Evolutionary conservation across 2,888 invertebrate species (phyloP).

Genomic region (Zygothrica quintamaculata): DNA sequence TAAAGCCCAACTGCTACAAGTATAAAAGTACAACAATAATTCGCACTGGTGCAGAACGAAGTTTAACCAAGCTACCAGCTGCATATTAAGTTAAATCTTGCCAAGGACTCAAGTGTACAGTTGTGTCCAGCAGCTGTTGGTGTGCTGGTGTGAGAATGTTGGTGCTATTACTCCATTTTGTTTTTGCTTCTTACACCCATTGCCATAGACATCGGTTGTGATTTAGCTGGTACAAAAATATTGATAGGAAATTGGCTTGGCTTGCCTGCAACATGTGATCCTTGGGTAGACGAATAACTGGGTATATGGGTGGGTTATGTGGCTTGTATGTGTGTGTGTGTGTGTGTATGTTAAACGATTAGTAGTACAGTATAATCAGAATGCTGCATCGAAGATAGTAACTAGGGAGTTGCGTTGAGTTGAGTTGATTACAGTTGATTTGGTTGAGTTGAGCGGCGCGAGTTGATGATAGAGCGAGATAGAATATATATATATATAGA

Average conservation of each 20-base stretch:
- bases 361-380: slow-evolving; percentile 46
- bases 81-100: too few species aligned
- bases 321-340: too few species aligned
- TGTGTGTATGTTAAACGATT: slow-evolving; percentile 19
- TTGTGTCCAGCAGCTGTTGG: too few species aligned
- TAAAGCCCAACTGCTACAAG: slow-evolving; percentile 38
- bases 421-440: neutral
- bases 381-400: slow-evolving; percentile 70
- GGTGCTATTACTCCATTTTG: too few species aligned
- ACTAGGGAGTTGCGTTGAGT: slow-evolving; percentile 45
- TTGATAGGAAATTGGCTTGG: slow-evolving; percentile 23
- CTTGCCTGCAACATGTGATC: slow-evolving; percentile 48
- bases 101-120: too few species aligned
- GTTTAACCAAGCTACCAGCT: too few species aligned
- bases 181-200: slow-evolving; percentile 11
- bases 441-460: slow-evolving; percentile 24
- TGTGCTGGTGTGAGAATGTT: too few species aligned
- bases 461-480: slow-evolving; percentile 39
- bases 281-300: slow-evolving; percentile 29
- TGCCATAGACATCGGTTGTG: slow-evolving; percentile 17
- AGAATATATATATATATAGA: slow-evolving; percentile 56
- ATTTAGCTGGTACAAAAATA: too few species aligned
- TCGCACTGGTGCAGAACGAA: too few species aligned
- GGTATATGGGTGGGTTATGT: slow-evolving; percentile 48
- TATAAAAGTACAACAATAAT: slow-evolving; percentile 18